Conservation (phyloP, 2,888 invertebrate species). For the Drosophila tripunctata region DNA sequence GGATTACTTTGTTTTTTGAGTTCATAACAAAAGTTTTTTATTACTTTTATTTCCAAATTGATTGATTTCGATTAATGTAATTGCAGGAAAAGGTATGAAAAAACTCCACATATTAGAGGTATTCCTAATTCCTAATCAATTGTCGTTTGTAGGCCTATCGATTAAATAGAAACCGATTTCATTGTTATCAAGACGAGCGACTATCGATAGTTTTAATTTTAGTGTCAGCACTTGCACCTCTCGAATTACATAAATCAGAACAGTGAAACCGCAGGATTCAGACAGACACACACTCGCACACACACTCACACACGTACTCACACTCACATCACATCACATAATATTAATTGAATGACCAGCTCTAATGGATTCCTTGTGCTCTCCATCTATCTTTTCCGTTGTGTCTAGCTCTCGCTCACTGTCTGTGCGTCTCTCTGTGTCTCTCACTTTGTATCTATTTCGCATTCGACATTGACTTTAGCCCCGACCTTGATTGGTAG, state of each 20-base stretch:
- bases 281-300: not conserved
- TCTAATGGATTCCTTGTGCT: not conserved
- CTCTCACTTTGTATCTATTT: not conserved
- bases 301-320: not conserved
- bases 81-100: too few relatives aligned
- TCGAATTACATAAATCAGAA: not conserved
- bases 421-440: not conserved
- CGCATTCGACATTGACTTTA: slow-evolving; percentile 20
- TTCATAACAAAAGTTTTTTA: too few relatives aligned
- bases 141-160: too few relatives aligned
- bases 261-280: slow-evolving; percentile 5
- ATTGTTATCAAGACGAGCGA: not conserved
- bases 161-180: too few relatives aligned
- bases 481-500: slow-evolving; percentile 63
- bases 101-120: too few relatives aligned
- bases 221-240: not conserved
- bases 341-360: slow-evolving; percentile 16
- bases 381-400: slow-evolving; percentile 2
- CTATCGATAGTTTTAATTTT: not conserved
- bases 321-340: not conserved
- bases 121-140: too few relatives aligned
- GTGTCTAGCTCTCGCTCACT: not conserved
- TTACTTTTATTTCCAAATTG: too few relatives aligned
- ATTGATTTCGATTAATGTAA: too few relatives aligned
- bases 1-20: too few relatives aligned